A percentile compares a stretch with the other conserved stretches of the same genome.
These are phyloP conservation scores for Hirudinaria manillensis DNA, from an alignment of 2,888 invertebrate genomes.

Conservation along the genomic window DNA sequence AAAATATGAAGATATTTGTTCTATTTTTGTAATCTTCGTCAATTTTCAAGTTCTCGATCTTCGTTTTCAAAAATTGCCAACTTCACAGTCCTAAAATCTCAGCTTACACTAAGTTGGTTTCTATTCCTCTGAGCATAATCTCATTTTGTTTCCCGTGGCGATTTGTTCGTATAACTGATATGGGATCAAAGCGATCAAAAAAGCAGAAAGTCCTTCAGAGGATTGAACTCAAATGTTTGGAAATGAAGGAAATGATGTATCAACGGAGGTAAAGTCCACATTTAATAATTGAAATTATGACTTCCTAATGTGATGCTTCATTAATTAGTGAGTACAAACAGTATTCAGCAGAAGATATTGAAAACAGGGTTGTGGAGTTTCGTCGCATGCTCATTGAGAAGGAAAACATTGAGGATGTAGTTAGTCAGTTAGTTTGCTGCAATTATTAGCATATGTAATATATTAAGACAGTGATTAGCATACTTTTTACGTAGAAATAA, in stretches of 20 bases:
- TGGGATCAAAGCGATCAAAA: conserved; percentile 4
- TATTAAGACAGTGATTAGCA: too few species aligned
- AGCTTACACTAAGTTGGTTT: too few species aligned
- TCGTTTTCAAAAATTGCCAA: too few species aligned
- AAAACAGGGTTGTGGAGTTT: conserved; percentile 15
- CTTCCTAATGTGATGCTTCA: not conserved
- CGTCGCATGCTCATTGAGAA: conserved; percentile 22
- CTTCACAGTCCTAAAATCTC: too few species aligned
- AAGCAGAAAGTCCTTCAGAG: conserved; percentile 16
- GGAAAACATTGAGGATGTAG: conserved; percentile 22
- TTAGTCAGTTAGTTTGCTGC: not conserved
- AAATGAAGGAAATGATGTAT: conserved; percentile 32
- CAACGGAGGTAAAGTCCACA: conserved; percentile 7
- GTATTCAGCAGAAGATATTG: conserved; percentile 16
- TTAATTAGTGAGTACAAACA: conserved; percentile 15
- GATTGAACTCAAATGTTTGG: conserved; percentile 31
- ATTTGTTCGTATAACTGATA: too few species aligned
- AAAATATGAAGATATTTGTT: too few species aligned
- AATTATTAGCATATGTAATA: too few species aligned
- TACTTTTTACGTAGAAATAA: too few species aligned
- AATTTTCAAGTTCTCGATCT: too few species aligned
- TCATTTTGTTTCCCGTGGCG: too few species aligned
- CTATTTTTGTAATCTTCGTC: too few species aligned
- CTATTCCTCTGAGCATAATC: too few species aligned
- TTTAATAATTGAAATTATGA: not conserved